These are phyloP conservation scores for Camarhynchus parvulus DNA, from an alignment of 2,113 vertebrate genomes.

Conservation along the genomic window DNA sequence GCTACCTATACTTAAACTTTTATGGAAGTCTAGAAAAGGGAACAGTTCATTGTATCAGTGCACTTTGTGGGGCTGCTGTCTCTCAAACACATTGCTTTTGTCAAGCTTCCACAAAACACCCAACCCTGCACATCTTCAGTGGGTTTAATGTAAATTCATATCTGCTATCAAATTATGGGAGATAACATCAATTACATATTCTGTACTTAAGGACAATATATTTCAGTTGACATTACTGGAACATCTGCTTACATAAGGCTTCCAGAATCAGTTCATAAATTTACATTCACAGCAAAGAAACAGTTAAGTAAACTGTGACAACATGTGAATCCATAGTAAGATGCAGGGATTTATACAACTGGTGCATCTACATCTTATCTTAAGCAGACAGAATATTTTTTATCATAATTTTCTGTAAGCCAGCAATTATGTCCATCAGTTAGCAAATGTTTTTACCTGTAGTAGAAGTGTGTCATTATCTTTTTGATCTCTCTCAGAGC, in stretches of 20 bases:
- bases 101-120: neutral
- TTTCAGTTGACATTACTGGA: neutral
- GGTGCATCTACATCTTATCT: neutral
- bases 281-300: neutral
- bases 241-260: neutral
- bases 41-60: neutral
- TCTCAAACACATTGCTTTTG: neutral
- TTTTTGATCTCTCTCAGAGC: conserved; percentile 76
- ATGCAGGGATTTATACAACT: neutral
- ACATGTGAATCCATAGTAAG: neutral
- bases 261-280: neutral
- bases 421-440: neutral
- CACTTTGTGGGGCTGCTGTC: fast-evolving
- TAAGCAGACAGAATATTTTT: neutral
- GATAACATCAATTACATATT: neutral
- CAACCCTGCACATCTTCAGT: neutral
- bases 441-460: conserved; percentile 78
- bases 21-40: neutral
- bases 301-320: neutral
- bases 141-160: neutral
- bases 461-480: conserved; percentile 85
- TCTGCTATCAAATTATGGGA: neutral
- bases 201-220: neutral
- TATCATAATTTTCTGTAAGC: neutral
- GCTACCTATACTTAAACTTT: neutral